These are phyloP conservation scores for Agrochola lota DNA, from an alignment of 2,888 invertebrate species.

Conservation along the genomic window DNA sequence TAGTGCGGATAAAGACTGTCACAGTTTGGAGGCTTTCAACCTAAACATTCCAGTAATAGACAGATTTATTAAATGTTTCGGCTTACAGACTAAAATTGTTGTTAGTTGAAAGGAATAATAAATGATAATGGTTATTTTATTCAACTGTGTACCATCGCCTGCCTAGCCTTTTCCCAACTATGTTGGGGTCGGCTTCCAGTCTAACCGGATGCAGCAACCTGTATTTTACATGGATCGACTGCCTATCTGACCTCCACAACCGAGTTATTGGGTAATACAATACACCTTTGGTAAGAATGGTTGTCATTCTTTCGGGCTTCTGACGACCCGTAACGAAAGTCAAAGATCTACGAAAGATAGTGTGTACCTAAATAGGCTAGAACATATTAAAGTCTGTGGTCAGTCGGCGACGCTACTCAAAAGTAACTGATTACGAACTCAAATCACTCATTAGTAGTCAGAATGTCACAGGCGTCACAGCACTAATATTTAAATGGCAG, in stretches of 20 bases:
- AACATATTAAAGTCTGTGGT: background rate
- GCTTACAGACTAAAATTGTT: background rate
- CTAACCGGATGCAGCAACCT: too few species aligned
- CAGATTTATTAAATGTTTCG: constrained; percentile 68
- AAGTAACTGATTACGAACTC: background rate
- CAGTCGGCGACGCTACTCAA: too few species aligned
- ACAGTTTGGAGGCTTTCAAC: constrained; percentile 64
- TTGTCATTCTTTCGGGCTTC: too few species aligned
- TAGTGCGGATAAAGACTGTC: constrained; percentile 68
- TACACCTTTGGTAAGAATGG: too few species aligned
- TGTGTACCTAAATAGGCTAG: background rate
- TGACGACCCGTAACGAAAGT: too few species aligned
- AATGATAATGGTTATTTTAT: background rate
- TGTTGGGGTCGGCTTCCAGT: too few species aligned
- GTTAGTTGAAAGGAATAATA: constrained; percentile 9
- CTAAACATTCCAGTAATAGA: constrained; percentile 73
- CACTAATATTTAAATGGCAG: background rate
- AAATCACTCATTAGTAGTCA: background rate
- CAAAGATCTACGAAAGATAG: too few species aligned
- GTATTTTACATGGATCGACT: too few species aligned
- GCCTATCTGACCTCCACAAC: too few species aligned
- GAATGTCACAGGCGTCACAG: background rate
- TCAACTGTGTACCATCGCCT: background rate
- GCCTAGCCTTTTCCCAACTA: too few species aligned
- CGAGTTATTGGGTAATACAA: too few species aligned